Evolutionary conservation across 2,113 vertebrate genomes (phyloP).

Genomic region (Cephalopterus ornatus): DNA sequence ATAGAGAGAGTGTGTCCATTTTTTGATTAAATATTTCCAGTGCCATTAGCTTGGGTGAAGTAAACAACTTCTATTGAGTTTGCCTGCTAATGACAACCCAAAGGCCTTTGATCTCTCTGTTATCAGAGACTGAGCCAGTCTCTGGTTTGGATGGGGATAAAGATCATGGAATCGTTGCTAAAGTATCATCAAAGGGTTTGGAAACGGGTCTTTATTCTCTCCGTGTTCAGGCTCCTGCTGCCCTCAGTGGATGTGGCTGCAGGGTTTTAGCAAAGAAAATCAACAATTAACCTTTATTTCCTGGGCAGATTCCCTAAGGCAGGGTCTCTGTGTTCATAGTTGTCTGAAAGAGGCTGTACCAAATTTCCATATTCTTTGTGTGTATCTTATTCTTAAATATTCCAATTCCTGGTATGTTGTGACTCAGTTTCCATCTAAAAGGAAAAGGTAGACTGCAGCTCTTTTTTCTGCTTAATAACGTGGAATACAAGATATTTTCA

Average conservation of each 20-base stretch:
- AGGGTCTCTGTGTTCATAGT: not conserved
- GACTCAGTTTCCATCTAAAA: not conserved
- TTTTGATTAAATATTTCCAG: constrained; percentile 64
- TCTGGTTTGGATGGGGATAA: not conserved
- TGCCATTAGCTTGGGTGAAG: constrained; percentile 28
- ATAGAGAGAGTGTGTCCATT: constrained; percentile 31
- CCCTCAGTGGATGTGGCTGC: not conserved
- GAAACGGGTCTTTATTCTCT: not conserved
- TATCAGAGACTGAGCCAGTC: not conserved
- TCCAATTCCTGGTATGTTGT: not conserved
- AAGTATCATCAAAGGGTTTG: not conserved
- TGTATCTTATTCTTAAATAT: not conserved
- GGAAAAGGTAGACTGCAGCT: not conserved
- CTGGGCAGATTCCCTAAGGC: not conserved
- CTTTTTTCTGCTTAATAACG: not conserved
- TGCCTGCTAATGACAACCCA: not conserved
- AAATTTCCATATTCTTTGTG: not conserved
- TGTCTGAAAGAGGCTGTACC: not conserved
- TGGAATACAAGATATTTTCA: not conserved
- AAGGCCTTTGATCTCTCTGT: constrained; percentile 36
- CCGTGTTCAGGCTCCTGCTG: accelerated
- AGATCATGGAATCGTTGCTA: not conserved
- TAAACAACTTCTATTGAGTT: constrained; percentile 34
- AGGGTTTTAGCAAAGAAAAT: not conserved
- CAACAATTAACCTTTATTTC: not conserved